Evolutionary conservation across 2,113 vertebrate genomes (phyloP), one percentile per base, ranked within the genome.

Genomic region (Hyperopisus bebe): DNA sequence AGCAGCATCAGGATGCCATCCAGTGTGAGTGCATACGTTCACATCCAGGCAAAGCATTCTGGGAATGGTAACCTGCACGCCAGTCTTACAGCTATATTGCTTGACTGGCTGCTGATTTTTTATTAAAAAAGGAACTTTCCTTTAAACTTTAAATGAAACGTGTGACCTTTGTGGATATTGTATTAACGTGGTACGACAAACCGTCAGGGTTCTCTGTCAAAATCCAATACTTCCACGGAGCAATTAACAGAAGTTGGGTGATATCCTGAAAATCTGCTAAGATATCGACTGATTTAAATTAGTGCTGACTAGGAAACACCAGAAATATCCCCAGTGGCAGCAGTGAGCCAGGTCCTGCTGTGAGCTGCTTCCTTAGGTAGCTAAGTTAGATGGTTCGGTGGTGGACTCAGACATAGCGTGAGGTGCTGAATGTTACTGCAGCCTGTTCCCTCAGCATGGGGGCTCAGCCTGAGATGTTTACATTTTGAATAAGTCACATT

Each of bases 391-490:
- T 31, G 87, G n/a, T 70, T 70, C 3, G 62, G 13, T 31, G 87
- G 47, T 91, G 88, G 86, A 90, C 74, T 93, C 94, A 93, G 93
- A 92, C 90, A 85, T 58, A 90, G 91, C 89, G 91, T 87, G 93
- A 92, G 91, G 89, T 91, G 92, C 91, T 86, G 82, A 91, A 93
- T 94, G 91, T 91, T 94, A 90, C 90, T 93, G 88, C 82, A 50
- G 24, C 10, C 2, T 11, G 83, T 35, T 88, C 88, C 91, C 15
- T n/a, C 51, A 86, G 53, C 51, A 50, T 27, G 70, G 35, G 55
- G 66, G 21, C 89, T 92, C 74, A 93, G 92, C 94, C 93, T 89
- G 90, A 93, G 70, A 94, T 90, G 93, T 89, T 94, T 93, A 77
- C 42, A 89, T 87, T 70, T 86, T 93, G 87, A 91, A 85, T 91